Evolutionary conservation across 2,888 invertebrate genomes (phyloP), one percentile per base, ranked within the genome.

Genomic region (Pyralis farinalis): DNA sequence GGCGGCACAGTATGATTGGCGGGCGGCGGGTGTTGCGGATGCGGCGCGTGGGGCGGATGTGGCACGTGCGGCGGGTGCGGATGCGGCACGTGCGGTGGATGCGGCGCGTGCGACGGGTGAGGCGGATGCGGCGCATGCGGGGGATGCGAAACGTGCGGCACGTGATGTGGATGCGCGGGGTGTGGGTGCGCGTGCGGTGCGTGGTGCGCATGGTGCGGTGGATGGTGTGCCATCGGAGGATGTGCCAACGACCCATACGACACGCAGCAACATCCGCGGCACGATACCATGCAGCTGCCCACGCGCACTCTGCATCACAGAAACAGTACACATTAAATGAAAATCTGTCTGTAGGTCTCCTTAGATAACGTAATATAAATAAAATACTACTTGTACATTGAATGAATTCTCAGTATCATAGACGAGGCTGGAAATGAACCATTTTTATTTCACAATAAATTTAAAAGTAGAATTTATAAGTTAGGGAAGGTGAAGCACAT

Each of bases 181-280:
- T 42, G 47, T 44, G 44, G 46, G 16, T 45, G 47, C 40, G 7
- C 1, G 8, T 40, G 34, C 34, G 31, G 42, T 21, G 34, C 34
- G 29, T 40, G 38, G 40, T 50, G 57, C 32, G 41, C 37, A 43
- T 47, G 44, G 25, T 54, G 46, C 38, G 43, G 51, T 43, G 39
- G 36, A 49, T 44, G 53, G 44, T 45, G 40, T 48, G 53, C 53
- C 48, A 54, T 45, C 40, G 46, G 48, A 47, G 48, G 37, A 41
- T 50, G 53, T n/a, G 51, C 41, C 40, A 48, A 43, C 25, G 49
- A 44, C 52, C 49, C 45, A 44, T 52, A 55, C 41, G 63, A 57
- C 12, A 54, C 61, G 60, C 77, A 80, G 60, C 79, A 77, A 51
- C 83, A 82, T 22, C 78, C 72, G 46, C 81, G 78, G 51, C 82